Evolutionary conservation across 2,888 invertebrate species (phyloP).

Genomic region (Fabriciana adippe): DNA sequence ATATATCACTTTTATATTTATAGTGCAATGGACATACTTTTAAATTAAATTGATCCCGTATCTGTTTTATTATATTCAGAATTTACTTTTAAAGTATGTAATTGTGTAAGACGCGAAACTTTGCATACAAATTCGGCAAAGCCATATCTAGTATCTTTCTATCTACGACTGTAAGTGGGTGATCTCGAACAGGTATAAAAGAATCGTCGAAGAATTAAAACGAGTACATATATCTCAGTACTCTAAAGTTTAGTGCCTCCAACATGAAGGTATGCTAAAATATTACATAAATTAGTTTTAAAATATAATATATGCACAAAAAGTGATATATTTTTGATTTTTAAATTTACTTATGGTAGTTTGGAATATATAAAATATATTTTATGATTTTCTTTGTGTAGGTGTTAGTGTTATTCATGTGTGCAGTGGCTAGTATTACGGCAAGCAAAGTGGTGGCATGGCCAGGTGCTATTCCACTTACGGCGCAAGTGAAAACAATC

Average conservation of each 20-base stretch:
- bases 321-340: neutral
- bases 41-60: conserved; percentile 2
- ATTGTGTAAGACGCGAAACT: conserved; percentile 41
- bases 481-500: conserved; percentile 51
- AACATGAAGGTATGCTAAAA: conserved; percentile 65
- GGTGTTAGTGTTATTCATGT: conserved; percentile 56
- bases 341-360: too few relatives aligned
- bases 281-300: neutral
- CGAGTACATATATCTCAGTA: conserved; percentile 57
- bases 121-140: conserved; percentile 48
- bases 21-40: neutral
- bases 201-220: conserved; percentile 56
- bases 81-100: conserved; percentile 30
- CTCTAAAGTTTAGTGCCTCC: conserved; percentile 53
- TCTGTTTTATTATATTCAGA: conserved; percentile 31
- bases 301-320: neutral
- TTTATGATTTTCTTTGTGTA: conserved; percentile 40
- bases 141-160: conserved; percentile 66
- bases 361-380: neutral
- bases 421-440: conserved; percentile 50
- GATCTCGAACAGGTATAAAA: conserved; percentile 63
- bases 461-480: conserved; percentile 48
- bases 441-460: conserved; percentile 49
- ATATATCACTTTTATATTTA: too few relatives aligned
- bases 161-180: conserved; percentile 66